Base-by-base conservation (phyloP, 2,888 invertebrate genomes). In the Thelaira solivaga region DNA sequence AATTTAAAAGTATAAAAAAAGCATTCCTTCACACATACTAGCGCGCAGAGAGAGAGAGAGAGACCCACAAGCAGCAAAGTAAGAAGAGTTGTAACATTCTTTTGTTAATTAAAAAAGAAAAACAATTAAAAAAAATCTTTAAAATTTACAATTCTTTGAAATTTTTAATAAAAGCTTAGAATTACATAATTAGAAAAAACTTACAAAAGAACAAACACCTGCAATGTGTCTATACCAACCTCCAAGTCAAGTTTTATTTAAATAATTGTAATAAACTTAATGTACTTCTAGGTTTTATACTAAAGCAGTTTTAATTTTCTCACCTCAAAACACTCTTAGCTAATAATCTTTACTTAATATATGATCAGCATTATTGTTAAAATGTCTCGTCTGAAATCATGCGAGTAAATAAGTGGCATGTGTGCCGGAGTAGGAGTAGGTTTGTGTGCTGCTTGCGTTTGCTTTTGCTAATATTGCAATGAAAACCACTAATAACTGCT, bases 291-390 rank as follows among this genome's bases (percentile, higher is more conserved):
- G n/a, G n/a, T n/a, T n/a, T n/a, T n/a, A 10, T 18, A 45, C 13
- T 57, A 47, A 39, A 34, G 45, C 55, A 47, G 39, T 55, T 67
- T 47, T 24, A 24, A 45, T 64, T 71, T 43, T 20, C 39, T 22
- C 22, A 29, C 24, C 47, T 47, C 18, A 61, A 68, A 49, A n/a
- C n/a, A n/a, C n/a, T n/a, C n/a, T n/a, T 69, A 78, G 78, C 73
- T 69, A 78, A 78, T 78, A 78, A 78, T 78, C 73, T 69, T 24
- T 45, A 8, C 51, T 78, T n/a, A 78, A 78, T 78, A 78, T 78
- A 78, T 78, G 73, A 64, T 78, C 51, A 78, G 51, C 69, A 69
- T 78, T 73, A 69, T 61, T 69, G 45, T 73, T 59, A 61, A 78
- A 73, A 69, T 61, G 78, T 78, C 78, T 78, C 73, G 73, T 64